Evolutionary conservation across 2,888 invertebrate genomes (phyloP), one percentile per base, ranked within the genome.

Genomic region (Thymelicus lineola): DNA sequence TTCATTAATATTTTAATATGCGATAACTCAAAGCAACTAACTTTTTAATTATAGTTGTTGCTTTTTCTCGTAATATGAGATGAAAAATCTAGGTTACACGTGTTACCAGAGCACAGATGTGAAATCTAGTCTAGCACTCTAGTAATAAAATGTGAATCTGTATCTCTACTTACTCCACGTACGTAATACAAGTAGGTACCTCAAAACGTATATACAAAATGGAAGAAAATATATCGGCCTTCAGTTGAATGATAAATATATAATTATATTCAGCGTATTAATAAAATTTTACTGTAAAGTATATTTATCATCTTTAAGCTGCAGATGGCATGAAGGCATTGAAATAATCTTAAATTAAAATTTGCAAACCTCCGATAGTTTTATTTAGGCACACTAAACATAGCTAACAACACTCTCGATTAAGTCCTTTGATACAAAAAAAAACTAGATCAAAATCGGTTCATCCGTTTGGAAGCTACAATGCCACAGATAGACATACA

Each of bases 81-180:
- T 68, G 67, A 68, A 62, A 68, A 68, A 68, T 68, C 62, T 62
- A 62, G 62, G 62, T 68, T 68, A 68, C 68, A 68, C 45, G 68
- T 62, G 62, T 48, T 68, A 53, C 55, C 68, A 7, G 68, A 7
- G 68, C 62, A 62, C 62, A 62, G 55, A 62, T 68, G 45, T 68
- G 62, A 46, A 50, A 57, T 38, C 62, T 57, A 68, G 62, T 67
- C 55, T 67, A 60, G 46, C 60, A 62, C 46, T 61, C 53, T 57
- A 57, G 68, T 68, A 68, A 58, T 66, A 66, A 66, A 68, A 62
- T 62, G 68, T 62, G 55, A 20, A 55, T 45, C 60, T 66, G 50
- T 67, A 55, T 61, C 17, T 67, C 15, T 57, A 42, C 42, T 42
- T 12, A 66, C 53, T 36, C 60, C 15, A 53, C 15, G 55, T 65